Conservation (phyloP, 2,888 invertebrate genomes). For the Pandemis corylana region DNA sequence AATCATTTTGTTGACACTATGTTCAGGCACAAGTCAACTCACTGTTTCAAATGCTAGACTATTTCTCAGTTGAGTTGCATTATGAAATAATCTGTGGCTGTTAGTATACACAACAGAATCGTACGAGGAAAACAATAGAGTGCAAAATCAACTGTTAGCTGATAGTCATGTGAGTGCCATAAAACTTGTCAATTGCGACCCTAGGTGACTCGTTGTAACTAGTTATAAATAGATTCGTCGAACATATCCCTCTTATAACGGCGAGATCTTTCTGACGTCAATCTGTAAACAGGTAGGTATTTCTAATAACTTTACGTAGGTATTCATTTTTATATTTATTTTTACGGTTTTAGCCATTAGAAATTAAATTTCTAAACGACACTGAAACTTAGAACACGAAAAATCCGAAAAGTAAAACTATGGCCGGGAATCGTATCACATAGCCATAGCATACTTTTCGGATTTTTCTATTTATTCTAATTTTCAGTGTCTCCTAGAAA, state of each 20-base stretch:
- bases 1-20: neutral
- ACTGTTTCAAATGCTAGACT: neutral
- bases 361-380: too few species aligned
- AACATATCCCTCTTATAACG: slow-evolving; percentile 8
- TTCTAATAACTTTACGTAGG: neutral
- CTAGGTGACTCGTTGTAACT: slow-evolving; percentile 22
- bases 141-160: neutral
- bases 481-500: too few species aligned
- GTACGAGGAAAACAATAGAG: slow-evolving; percentile 1
- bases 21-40: neutral
- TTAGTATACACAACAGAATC: neutral
- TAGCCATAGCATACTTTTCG: too few species aligned
- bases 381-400: too few species aligned
- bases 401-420: too few species aligned
- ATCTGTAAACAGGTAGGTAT: neutral
- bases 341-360: too few species aligned
- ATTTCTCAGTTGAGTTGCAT: slow-evolving; percentile 9
- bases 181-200: slow-evolving; percentile 24
- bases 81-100: neutral
- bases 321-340: too few species aligned
- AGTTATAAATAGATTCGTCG: slow-evolving; percentile 17
- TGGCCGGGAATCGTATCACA: too few species aligned
- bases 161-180: slow-evolving; percentile 11
- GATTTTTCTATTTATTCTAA: too few species aligned
- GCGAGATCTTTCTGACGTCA: neutral